Percentiles rank a stretch among this genome's conserved stretches.
Evolutionary conservation across 2,797 vertebrate genomes (phyloP).

Genomic region (Neomorphus geoffroyi): DNA sequence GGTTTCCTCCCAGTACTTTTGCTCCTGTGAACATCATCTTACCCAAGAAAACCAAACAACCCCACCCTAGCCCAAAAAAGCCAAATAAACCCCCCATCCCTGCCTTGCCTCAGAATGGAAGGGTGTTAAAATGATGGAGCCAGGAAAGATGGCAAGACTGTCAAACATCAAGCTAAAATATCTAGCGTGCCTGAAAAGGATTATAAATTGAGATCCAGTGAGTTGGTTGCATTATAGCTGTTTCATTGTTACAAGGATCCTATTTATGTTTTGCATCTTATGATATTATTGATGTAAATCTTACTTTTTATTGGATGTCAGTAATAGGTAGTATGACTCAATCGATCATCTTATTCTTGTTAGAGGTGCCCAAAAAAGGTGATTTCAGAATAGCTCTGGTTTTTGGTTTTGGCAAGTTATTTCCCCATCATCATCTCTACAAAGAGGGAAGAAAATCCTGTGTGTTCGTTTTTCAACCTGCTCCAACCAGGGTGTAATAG

Average conservation of each 20-base stretch:
- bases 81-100: fast-evolving
- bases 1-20: background rate
- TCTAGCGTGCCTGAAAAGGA: background rate
- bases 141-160: background rate
- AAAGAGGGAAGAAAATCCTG: background rate
- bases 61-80: too few species aligned
- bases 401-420: constrained; percentile 6
- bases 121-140: background rate
- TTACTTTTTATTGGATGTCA: background rate
- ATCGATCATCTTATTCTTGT: background rate
- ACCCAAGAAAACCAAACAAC: too few species aligned
- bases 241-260: background rate
- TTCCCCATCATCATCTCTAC: background rate
- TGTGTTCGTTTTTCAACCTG: background rate
- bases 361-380: constrained; percentile 8
- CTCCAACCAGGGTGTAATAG: background rate
- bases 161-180: background rate
- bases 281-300: background rate
- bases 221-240: background rate
- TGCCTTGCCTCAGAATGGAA: background rate
- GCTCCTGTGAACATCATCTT: too few species aligned
- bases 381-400: background rate
- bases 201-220: background rate
- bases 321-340: background rate
- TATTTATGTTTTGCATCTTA: background rate